These are phyloP conservation scores for Bovichtus diacanthus DNA, from an alignment of 2,797 vertebrate genomes.

Conservation along the genomic window DNA sequence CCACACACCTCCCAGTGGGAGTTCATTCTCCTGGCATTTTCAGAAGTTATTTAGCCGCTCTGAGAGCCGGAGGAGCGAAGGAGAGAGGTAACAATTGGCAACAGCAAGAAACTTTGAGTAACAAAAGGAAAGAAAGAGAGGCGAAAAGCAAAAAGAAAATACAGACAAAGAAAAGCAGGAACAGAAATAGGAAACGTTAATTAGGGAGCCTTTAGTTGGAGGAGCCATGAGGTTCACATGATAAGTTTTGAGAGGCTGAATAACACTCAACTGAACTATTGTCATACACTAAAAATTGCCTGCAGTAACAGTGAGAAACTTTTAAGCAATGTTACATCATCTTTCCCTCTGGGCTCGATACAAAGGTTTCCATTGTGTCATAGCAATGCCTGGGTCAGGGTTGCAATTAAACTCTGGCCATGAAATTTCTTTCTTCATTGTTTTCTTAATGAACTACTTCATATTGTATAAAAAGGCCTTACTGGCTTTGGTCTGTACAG, in stretches of 20 bases:
- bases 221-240: conserved; percentile 36
- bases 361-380: conserved; percentile 29
- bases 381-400: conserved; percentile 32
- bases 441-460: conserved; percentile 24
- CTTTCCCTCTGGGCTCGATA: conserved; percentile 39
- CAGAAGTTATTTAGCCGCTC: conserved; percentile 45
- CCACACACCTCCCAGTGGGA: conserved; percentile 25
- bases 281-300: conserved; percentile 50
- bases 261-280: conserved; percentile 45
- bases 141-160: conserved; percentile 12
- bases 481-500: conserved; percentile 16
- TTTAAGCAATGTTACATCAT: conserved; percentile 61
- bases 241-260: conserved; percentile 40
- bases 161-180: conserved; percentile 17
- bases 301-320: conserved; percentile 56
- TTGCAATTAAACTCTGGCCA: conserved; percentile 42
- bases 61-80: conserved; percentile 19
- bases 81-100: conserved; percentile 42
- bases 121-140: conserved; percentile 6
- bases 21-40: conserved; percentile 39
- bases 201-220: conserved; percentile 44
- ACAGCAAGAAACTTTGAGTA: conserved; percentile 36
- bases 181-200: conserved; percentile 41
- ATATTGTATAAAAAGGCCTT: conserved; percentile 9
- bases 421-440: conserved; percentile 43